Evolutionary conservation across 2,113 vertebrate genomes (phyloP), one percentile per base, ranked within the genome.

Genomic region (Astatoreochromis straeleni): DNA sequence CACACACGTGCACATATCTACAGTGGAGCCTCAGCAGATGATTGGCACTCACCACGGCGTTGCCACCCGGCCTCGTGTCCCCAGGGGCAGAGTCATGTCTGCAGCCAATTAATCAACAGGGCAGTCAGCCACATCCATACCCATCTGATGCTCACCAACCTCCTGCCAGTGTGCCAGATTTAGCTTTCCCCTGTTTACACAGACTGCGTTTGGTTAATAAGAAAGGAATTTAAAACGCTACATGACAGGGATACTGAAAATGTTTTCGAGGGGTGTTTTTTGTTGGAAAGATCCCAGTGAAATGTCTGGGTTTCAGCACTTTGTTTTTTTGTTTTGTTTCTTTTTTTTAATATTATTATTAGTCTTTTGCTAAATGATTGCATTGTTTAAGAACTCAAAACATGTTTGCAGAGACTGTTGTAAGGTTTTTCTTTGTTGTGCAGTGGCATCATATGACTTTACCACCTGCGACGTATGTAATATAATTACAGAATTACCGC

Each of bases 101-200:
- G 85, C 82, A 86, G 90, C 90, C 89, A 89, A 90, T 92, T 93
- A 93, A 89, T 87, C 87, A 88, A 14, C 70, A n/a, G 65, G 93
- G 92, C 85, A 13, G 58, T 53, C 88, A 87, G 91, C 92, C 92
- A 93, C 88, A 81, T 90, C 75, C 80, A 57, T 33, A 80, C 42
- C 84, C 73, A 83, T 86, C 73, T 88, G 86, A 93, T 87, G 82
- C 65, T 73, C 60, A 65, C 63, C 45, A 68, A 35, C 82, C 40
- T 54, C 83, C 82, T 5, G 7, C 79, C 55, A 80, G 17, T 79
- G 86, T 93, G 84, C 90, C 91, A 93, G 65, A 89, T 89, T 81
- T 82, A 51, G 26, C 80, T 55, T 21, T 75, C 81, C 35, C 11
- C n/a, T 60, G 45, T 75, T 85, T 24, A 33, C 35, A 45, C 35